Conservation (phyloP, 2,797 vertebrate species). For the Mycteria americana region DNA sequence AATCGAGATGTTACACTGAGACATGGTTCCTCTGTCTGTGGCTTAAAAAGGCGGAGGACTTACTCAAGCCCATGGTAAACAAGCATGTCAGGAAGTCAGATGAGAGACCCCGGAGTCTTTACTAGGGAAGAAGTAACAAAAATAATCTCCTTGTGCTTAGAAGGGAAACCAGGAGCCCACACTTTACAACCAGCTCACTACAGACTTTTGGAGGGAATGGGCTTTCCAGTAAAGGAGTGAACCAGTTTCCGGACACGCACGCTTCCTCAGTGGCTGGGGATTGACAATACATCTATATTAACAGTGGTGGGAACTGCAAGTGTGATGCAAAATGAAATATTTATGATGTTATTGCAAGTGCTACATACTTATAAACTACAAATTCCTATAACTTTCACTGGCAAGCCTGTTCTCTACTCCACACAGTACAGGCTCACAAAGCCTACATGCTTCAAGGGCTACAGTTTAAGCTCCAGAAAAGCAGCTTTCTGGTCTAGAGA, state of each 20-base stretch:
- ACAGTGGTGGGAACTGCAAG: conserved; percentile 18
- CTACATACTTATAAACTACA: conserved; percentile 36
- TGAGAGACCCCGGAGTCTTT: neutral
- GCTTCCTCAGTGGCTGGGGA: neutral
- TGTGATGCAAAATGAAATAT: conserved; percentile 57
- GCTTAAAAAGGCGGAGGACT: neutral
- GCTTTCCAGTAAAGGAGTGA: conserved; percentile 20
- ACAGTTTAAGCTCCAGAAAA: neutral
- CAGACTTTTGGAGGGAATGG: conserved; percentile 9
- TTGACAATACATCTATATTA: conserved; percentile 54
- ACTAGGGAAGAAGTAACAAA: conserved; percentile 39
- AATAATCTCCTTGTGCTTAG: conserved; percentile 40
- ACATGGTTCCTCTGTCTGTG: neutral
- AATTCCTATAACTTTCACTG: conserved; percentile 31
- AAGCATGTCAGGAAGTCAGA: conserved; percentile 39
- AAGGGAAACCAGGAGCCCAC: conserved; percentile 51
- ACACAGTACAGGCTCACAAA: neutral
- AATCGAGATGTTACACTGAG: neutral
- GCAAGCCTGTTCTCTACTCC: neutral
- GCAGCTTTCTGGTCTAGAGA: neutral
- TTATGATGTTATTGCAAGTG: conserved; percentile 58
- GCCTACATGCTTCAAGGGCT: neutral
- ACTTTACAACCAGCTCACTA: conserved; percentile 1
- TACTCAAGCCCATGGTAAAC: conserved; percentile 19
- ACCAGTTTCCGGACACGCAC: conserved; percentile 29